These are phyloP conservation scores for Diarsia dahlii DNA, from an alignment of 2,888 invertebrate species.

Conservation along the genomic window DNA sequence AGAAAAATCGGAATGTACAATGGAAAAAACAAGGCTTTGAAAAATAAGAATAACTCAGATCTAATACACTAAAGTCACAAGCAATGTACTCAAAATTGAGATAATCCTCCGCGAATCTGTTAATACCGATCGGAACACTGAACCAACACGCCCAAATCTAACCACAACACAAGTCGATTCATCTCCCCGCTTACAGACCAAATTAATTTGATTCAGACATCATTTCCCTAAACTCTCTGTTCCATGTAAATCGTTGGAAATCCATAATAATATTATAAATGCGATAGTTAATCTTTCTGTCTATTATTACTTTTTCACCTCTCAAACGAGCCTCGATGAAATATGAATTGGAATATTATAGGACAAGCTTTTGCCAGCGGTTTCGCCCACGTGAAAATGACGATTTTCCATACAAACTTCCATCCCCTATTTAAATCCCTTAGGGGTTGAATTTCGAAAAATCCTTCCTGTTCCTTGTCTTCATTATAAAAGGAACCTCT, in stretches of 20 bases:
- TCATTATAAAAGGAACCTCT: too few relatives aligned
- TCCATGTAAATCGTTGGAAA: background rate
- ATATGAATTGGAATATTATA: too few relatives aligned
- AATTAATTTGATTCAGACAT: slow-evolving; percentile 37
- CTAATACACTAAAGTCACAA: background rate
- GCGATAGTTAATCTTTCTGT: background rate
- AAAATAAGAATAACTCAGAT: background rate
- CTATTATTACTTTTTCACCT: background rate
- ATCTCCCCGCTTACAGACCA: background rate
- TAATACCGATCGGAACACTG: slow-evolving; percentile 35
- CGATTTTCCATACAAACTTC: too few relatives aligned
- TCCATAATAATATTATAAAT: background rate
- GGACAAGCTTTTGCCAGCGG: too few relatives aligned
- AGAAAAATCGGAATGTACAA: background rate
- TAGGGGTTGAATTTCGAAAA: too few relatives aligned
- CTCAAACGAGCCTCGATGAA: background rate
- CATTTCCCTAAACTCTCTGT: slow-evolving; percentile 18
- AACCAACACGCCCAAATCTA: slow-evolving; percentile 27
- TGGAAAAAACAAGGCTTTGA: background rate
- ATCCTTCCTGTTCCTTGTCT: too few relatives aligned
- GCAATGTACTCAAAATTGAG: background rate
- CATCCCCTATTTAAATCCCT: too few relatives aligned
- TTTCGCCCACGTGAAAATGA: too few relatives aligned
- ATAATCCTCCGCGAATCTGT: slow-evolving; percentile 26
- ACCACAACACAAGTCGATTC: slow-evolving; percentile 15